These are phyloP conservation scores for Panulirus ornatus DNA, from an alignment of 1,140 invertebrate genomes.

Conservation along the genomic window DNA sequence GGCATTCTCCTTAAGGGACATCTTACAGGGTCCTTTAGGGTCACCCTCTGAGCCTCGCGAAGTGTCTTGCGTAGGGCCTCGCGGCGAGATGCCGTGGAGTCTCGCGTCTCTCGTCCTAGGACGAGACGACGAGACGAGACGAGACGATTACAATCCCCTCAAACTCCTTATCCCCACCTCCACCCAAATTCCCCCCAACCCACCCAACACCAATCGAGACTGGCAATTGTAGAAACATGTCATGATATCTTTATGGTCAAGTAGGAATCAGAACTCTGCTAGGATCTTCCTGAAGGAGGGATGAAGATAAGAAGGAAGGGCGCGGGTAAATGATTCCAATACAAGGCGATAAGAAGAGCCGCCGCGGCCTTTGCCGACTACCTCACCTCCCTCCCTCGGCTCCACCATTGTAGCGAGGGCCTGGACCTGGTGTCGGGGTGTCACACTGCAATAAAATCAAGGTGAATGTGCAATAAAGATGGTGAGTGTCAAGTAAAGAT, in stretches of 20 bases:
- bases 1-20: no score
- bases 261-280: neutral
- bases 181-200: no score
- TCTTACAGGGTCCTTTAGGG: no score
- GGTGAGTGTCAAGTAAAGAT: slow-evolving; percentile 68
- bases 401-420: slow-evolving; percentile 21
- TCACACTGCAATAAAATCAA: slow-evolving; percentile 68
- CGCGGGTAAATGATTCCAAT: slow-evolving; percentile 43
- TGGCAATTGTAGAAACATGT: slow-evolving; percentile 13
- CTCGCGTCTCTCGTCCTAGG: no score
- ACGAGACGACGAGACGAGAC: no score
- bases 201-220: neutral
- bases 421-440: slow-evolving; percentile 40
- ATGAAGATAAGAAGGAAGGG: slow-evolving; percentile 50
- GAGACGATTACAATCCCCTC: no score
- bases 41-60: no score
- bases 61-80: no score
- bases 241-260: slow-evolving; percentile 31
- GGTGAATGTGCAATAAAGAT: slow-evolving; percentile 71
- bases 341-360: slow-evolving; percentile 34
- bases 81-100: no score
- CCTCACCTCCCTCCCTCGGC: slow-evolving; percentile 15
- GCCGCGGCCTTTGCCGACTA: slow-evolving; percentile 1
- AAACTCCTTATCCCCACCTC: no score
- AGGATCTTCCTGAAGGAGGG: slow-evolving; percentile 37